These are phyloP conservation scores for Thysanoteuthis rhombus DNA, from an alignment of 2,888 invertebrate genomes.

Conservation along the genomic window DNA sequence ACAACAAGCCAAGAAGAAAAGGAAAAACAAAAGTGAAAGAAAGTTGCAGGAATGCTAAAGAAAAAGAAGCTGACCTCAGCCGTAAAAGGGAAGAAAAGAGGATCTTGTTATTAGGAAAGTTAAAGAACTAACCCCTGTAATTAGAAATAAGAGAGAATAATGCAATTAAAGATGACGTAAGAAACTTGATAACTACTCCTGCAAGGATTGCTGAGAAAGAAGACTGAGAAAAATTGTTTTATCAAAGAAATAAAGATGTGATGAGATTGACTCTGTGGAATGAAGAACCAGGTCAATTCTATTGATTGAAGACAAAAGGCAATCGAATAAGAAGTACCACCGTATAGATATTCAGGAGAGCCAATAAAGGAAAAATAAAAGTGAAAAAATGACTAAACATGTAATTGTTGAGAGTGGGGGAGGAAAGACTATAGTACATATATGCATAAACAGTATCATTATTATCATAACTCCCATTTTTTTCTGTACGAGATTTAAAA, in stretches of 20 bases:
- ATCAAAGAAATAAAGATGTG: neutral
- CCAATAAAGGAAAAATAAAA: neutral
- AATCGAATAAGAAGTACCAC: constrained; percentile 12
- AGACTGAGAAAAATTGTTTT: neutral
- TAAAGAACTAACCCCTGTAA: constrained; percentile 12
- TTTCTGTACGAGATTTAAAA: neutral
- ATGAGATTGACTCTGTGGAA: neutral
- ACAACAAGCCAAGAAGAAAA: neutral
- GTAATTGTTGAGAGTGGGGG: neutral
- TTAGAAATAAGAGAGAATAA: neutral
- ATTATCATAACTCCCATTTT: neutral
- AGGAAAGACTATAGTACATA: neutral
- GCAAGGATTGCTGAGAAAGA: neutral
- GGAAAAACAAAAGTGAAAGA: neutral
- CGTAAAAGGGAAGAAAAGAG: neutral
- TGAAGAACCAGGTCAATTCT: neutral
- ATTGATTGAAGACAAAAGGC: constrained; percentile 12
- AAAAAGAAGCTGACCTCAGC: neutral
- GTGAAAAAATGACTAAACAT: neutral
- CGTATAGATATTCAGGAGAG: neutral
- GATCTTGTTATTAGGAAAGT: neutral
- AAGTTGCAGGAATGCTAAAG: neutral
- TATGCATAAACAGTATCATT: neutral
- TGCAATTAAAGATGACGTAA: neutral
- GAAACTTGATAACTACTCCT: constrained; percentile 12